phyloP scores from a whole-genome alignment of 2,113 vertebrate species.

The Ptyas mucosa region DNA sequence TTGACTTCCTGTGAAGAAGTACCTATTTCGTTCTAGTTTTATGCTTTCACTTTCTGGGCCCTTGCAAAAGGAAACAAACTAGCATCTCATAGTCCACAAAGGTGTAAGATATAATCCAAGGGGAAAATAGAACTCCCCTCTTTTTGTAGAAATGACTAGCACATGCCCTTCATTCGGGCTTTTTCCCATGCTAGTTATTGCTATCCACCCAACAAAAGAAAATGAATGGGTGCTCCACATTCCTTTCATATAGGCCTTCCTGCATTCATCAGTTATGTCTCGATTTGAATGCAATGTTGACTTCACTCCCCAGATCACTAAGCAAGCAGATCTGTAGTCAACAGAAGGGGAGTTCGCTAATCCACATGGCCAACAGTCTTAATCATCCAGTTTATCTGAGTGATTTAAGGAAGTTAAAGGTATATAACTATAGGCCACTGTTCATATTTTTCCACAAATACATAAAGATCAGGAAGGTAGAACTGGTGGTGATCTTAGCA shows the following conservation, averaged over 20 bases:
- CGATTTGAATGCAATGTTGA: neutral
- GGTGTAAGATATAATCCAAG: neutral
- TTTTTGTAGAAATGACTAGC: neutral
- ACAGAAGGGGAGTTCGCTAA: neutral
- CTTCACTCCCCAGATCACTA: neutral
- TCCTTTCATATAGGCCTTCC: neutral
- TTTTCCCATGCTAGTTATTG: neutral
- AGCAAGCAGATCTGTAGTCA: neutral
- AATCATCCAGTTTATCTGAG: neutral
- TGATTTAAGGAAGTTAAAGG: neutral
- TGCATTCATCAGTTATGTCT: neutral
- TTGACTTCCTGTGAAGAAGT: neutral
- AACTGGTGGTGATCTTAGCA: neutral
- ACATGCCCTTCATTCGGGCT: neutral
- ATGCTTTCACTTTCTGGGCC: neutral
- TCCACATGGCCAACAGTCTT: neutral
- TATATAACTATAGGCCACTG: neutral
- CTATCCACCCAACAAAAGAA: neutral
- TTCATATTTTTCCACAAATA: neutral
- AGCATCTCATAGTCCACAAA: neutral
- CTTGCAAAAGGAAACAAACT: neutral
- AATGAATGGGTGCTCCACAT: neutral
- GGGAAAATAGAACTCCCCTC: neutral
- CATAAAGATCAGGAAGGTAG: neutral
- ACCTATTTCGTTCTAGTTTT: neutral